phyloP scores from a whole-genome alignment of 2,888 invertebrate species.

The Tubulanus polymorphus region DNA sequence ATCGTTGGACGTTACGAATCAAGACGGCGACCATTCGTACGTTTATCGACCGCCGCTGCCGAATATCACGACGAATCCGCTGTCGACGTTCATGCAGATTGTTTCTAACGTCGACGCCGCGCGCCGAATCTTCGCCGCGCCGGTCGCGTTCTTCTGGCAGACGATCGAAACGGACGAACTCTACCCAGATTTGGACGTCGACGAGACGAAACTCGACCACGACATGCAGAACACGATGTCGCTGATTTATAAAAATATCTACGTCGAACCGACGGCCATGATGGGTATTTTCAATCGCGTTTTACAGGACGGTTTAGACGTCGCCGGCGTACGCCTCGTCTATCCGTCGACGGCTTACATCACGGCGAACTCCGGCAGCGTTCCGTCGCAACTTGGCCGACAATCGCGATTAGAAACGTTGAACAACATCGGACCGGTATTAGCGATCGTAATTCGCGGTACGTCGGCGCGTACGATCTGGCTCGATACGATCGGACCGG shows the following conservation, averaged over 20 bases:
- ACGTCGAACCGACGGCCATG: constrained; percentile 34
- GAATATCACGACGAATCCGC: constrained; percentile 38
- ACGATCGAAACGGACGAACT: constrained; percentile 42
- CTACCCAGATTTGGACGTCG: constrained; percentile 22
- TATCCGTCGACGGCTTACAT: constrained; percentile 29
- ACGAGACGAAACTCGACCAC: constrained; percentile 26
- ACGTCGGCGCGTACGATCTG: constrained; percentile 37
- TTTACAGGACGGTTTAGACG: constrained; percentile 40
- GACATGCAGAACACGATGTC: constrained; percentile 44
- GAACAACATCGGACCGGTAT: constrained; percentile 40
- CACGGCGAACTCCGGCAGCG: too few species aligned
- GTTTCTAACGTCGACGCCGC: constrained; percentile 35
- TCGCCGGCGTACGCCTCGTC: constrained; percentile 39
- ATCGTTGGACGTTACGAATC: constrained; percentile 29
- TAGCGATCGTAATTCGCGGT: constrained; percentile 42
- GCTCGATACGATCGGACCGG: constrained; percentile 46
- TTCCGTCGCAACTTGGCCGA: constrained; percentile 21
- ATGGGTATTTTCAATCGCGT: constrained; percentile 42
- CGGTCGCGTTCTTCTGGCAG: constrained; percentile 46
- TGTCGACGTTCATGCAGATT: constrained; percentile 45
- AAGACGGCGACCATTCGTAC: constrained; percentile 17
- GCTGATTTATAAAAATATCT: constrained; percentile 33
- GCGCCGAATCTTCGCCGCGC: constrained; percentile 33
- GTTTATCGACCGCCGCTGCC: constrained; percentile 38
- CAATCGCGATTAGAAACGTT: constrained; percentile 5